phyloP scores from a whole-genome alignment of 2,113 vertebrate species.

The Aptenodytes patagonicus region DNA sequence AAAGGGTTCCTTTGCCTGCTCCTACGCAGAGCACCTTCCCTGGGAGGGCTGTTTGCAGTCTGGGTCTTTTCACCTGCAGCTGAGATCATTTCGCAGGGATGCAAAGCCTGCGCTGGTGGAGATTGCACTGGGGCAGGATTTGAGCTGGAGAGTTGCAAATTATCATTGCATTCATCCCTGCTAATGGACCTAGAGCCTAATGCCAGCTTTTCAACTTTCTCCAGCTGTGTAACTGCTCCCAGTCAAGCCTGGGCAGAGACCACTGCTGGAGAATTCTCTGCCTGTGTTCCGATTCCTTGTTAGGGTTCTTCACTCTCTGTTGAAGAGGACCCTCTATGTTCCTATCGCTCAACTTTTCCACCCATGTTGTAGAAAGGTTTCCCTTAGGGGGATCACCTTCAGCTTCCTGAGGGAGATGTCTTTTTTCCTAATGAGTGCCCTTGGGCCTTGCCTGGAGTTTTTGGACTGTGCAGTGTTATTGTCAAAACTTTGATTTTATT shows the following conservation, averaged over 20 bases:
- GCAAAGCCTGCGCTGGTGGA: background rate
- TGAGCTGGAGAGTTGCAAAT: background rate
- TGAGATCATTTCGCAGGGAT: background rate
- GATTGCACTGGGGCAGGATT: background rate
- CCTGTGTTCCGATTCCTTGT: fast-evolving
- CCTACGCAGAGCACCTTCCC: background rate
- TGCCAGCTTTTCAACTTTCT: background rate
- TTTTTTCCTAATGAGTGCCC: background rate
- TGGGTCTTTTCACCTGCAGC: background rate
- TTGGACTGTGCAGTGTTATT: background rate
- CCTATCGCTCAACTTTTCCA: background rate
- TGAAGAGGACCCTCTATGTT: background rate
- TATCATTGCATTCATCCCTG: background rate
- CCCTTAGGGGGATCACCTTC: background rate
- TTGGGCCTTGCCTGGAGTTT: background rate
- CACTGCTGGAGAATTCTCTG: background rate
- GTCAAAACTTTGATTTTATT: background rate
- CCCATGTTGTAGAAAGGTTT: background rate
- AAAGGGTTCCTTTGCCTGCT: background rate
- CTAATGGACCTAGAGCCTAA: background rate
- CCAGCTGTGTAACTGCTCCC: background rate
- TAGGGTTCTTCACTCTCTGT: background rate
- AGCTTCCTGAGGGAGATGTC: background rate
- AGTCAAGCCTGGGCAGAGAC: background rate
- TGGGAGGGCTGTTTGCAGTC: background rate